These are phyloP conservation scores for Polydesmus complanatus DNA, from an alignment of 2,888 invertebrate genomes.

Conservation along the genomic window DNA sequence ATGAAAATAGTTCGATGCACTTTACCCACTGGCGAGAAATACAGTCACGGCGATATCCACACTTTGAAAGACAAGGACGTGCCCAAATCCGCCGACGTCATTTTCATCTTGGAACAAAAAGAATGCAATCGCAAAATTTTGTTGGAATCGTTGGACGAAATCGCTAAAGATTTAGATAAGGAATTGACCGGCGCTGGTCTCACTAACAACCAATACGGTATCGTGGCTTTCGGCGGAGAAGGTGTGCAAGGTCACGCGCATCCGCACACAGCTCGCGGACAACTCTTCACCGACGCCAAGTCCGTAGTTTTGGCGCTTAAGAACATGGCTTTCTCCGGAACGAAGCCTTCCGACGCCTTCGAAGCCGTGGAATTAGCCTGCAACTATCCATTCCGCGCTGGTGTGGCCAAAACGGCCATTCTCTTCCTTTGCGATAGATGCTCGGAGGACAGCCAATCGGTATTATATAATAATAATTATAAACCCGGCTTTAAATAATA, in stretches of 20 bases:
- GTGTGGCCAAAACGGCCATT: conserved; percentile 58
- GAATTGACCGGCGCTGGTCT: conserved; percentile 27
- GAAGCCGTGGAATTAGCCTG: conserved; percentile 48
- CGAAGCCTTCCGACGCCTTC: conserved; percentile 25
- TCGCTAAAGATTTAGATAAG: conserved; percentile 20
- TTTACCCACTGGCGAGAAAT: not conserved
- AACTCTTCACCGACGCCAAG: conserved; percentile 22
- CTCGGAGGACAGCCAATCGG: conserved; percentile 23
- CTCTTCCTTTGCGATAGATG: conserved; percentile 49
- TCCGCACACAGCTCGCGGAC: conserved; percentile 31
- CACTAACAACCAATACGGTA: conserved; percentile 32
- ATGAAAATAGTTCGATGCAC: conserved; percentile 3
- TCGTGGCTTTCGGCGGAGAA: conserved; percentile 34
- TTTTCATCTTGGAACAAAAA: conserved; percentile 57
- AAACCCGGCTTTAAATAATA: too few species aligned
- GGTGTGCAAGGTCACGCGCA: conserved; percentile 28
- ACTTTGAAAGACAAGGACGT: conserved; percentile 51
- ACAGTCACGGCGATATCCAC: conserved; percentile 32
- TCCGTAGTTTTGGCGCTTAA: conserved; percentile 10
- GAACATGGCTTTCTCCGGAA: conserved; percentile 7
- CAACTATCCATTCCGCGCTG: conserved; percentile 57
- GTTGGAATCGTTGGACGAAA: conserved; percentile 23
- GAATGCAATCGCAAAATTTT: conserved; percentile 27
- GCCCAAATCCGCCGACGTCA: conserved; percentile 60
- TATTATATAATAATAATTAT: conserved; percentile 12